Conservation (phyloP, 2,888 invertebrate genomes). For the Plebejus argus region DNA sequence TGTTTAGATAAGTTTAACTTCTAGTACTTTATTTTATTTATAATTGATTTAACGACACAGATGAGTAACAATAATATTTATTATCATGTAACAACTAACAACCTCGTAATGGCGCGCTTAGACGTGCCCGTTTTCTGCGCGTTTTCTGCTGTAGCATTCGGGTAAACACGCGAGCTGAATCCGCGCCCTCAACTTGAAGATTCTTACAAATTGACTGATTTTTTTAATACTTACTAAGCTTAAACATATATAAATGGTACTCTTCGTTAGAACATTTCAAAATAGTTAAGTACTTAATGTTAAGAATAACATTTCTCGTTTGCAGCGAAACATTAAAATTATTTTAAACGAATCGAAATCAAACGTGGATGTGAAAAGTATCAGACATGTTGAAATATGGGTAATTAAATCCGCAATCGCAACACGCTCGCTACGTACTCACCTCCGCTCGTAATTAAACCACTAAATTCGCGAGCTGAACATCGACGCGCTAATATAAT, state of each 20-base stretch:
- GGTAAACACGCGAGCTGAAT: too few relatives aligned
- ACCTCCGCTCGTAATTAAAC: conserved; percentile 59
- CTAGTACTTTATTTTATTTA: neutral
- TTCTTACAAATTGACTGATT: too few relatives aligned
- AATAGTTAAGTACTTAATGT: neutral
- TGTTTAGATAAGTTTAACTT: neutral
- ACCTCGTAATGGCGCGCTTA: too few relatives aligned
- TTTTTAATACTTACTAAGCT: too few relatives aligned
- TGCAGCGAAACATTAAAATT: neutral
- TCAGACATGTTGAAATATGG: conserved; percentile 41
- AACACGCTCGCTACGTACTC: conserved; percentile 40
- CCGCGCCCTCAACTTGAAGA: too few relatives aligned
- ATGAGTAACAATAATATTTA: too few relatives aligned
- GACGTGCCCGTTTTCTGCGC: too few relatives aligned
- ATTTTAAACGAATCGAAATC: conserved; percentile 3
- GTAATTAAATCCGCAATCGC: conserved; percentile 45
- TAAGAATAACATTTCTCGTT: neutral
- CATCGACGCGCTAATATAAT: conserved; percentile 75
- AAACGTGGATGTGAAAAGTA: conserved; percentile 30
- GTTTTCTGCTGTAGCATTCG: too few relatives aligned
- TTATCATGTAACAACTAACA: too few relatives aligned
- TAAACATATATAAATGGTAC: too few relatives aligned
- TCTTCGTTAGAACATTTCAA: too few relatives aligned
- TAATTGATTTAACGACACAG: neutral
- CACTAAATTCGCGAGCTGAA: conserved; percentile 55